Evolutionary conservation across 2,113 vertebrate genomes (phyloP).

Genomic region (Picathartes gymnocephalus): DNA sequence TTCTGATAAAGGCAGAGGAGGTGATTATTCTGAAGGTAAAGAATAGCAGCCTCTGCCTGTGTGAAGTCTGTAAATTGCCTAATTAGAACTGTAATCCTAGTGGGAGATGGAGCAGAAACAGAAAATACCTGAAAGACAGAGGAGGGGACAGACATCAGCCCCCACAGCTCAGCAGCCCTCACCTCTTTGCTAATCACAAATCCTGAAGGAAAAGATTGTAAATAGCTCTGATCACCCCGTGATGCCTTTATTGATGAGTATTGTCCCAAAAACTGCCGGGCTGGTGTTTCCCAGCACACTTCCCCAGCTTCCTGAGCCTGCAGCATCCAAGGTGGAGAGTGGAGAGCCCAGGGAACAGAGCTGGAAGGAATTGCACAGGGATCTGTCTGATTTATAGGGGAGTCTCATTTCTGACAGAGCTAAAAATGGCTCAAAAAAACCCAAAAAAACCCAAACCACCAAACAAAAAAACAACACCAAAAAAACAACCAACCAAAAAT

Average conservation of each 20-base stretch:
- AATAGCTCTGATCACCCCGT: background rate
- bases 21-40: background rate
- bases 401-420: background rate
- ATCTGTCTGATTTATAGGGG: background rate
- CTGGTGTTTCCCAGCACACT: background rate
- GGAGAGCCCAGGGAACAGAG: background rate
- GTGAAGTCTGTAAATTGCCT: background rate
- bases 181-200: background rate
- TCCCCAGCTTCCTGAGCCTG: background rate
- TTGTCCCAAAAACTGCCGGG: fast-evolving
- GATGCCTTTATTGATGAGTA: background rate
- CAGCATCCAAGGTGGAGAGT: background rate
- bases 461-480: background rate
- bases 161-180: background rate
- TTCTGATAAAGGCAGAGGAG: background rate
- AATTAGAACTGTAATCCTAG: background rate
- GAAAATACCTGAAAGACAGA: background rate
- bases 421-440: background rate
- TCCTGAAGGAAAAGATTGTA: background rate
- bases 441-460: too few relatives aligned
- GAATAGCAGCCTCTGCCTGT: background rate
- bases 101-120: background rate
- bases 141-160: background rate
- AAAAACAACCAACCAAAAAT: too few relatives aligned
- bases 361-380: background rate